A percentile compares a stretch with the other conserved stretches of the same genome.
phyloP scores from a whole-genome alignment of 2,888 invertebrate genomes.

The Lymantria dispar region DNA sequence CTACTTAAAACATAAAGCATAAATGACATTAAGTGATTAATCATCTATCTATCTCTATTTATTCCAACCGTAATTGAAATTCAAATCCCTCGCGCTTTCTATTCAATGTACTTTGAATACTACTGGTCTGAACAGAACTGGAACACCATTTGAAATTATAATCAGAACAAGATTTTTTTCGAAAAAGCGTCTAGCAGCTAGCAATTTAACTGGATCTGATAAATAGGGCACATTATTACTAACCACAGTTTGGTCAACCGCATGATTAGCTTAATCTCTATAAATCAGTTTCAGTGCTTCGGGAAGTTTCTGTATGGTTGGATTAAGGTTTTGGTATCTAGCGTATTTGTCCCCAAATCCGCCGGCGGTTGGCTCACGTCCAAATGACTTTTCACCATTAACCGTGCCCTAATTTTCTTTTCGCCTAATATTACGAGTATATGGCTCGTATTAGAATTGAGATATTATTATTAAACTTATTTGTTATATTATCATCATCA shows the following conservation, averaged over 20 bases:
- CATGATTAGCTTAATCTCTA: constrained; percentile 24
- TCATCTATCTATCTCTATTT: neutral
- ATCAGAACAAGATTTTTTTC: constrained; percentile 36
- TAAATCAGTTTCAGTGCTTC: constrained; percentile 23
- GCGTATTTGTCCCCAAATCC: constrained; percentile 58
- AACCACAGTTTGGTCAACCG: constrained; percentile 9
- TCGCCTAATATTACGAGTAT: constrained; percentile 48
- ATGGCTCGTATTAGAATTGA: constrained; percentile 46
- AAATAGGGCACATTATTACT: constrained; percentile 25
- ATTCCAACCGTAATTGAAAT: constrained; percentile 15
- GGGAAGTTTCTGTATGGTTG: constrained; percentile 36
- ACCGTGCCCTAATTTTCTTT: constrained; percentile 65
- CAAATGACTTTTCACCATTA: constrained; percentile 63
- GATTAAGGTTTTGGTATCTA: constrained; percentile 53
- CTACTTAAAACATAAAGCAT: neutral
- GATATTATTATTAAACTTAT: constrained; percentile 28
- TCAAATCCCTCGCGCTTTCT: constrained; percentile 10
- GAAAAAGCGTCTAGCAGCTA: constrained; percentile 27
- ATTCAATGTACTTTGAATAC: constrained; percentile 27
- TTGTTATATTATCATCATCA: too few species aligned
- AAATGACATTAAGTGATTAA: neutral
- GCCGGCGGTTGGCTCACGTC: constrained; percentile 57
- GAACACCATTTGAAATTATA: constrained; percentile 45
- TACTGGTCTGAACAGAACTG: constrained; percentile 13
- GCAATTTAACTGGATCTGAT: constrained; percentile 21